phyloP scores from a whole-genome alignment of 64 coral and sea anemone species.

The Acropora yongei region DNA sequence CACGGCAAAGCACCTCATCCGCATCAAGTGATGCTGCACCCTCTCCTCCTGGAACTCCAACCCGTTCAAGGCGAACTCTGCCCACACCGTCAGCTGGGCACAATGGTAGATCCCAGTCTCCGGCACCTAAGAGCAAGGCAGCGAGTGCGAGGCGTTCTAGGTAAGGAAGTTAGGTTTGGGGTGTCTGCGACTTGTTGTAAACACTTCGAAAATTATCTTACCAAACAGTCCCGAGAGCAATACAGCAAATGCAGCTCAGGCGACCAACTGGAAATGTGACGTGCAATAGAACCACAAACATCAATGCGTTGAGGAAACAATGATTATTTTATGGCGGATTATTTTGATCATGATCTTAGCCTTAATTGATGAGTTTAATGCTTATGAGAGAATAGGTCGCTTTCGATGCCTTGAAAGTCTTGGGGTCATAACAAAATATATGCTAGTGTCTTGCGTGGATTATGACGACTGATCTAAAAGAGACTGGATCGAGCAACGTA shows the following conservation, averaged over 20 bases:
- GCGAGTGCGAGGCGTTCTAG: conserved; percentile 63
- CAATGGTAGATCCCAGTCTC: conserved; percentile 82
- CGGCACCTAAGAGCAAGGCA: conserved; percentile 66
- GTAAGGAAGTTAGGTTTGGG: background rate
- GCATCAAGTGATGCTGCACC: conserved; percentile 76
- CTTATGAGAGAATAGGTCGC: no score
- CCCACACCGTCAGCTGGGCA: conserved; percentile 75
- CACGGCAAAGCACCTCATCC: conserved; percentile 56
- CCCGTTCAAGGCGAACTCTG: conserved; percentile 74
- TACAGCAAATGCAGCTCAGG: no score
- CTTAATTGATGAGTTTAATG: no score
- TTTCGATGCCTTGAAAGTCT: no score
- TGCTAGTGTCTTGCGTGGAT: no score
- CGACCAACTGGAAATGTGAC: no score
- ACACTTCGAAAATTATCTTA: no score
- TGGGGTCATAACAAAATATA: no score
- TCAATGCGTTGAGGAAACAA: background rate
- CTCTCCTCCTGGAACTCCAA: conserved; percentile 88
- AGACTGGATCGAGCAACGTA: no score
- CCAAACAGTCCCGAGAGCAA: no score
- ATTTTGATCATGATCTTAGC: background rate
- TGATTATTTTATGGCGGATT: background rate
- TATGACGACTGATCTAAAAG: no score
- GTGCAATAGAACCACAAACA: background rate
- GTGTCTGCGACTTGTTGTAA: background rate